These are phyloP conservation scores for Poecilia wingei DNA, from an alignment of 2,797 vertebrate species.

Conservation along the genomic window DNA sequence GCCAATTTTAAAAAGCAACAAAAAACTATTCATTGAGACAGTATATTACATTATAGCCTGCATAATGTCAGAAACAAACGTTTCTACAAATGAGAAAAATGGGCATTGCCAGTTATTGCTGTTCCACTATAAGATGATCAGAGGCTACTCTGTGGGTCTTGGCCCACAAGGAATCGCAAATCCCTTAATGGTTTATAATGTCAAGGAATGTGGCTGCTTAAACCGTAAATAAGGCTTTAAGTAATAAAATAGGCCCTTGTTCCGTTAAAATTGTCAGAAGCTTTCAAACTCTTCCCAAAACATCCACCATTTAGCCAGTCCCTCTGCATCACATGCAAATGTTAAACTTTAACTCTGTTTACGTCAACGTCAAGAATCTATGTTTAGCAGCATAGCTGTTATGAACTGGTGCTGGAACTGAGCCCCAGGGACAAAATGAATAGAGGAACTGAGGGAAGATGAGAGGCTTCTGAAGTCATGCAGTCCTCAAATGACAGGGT, in stretches of 20 bases:
- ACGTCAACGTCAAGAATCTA: slow-evolving; percentile 39
- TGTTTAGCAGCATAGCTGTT: slow-evolving; percentile 53
- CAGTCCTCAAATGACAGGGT: slow-evolving; percentile 56
- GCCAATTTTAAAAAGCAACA: slow-evolving; percentile 11
- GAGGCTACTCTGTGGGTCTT: slow-evolving; percentile 23
- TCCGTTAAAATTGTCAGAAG: slow-evolving; percentile 6
- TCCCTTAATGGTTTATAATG: slow-evolving; percentile 62
- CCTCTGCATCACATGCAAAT: slow-evolving; percentile 32
- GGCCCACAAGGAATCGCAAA: slow-evolving; percentile 29
- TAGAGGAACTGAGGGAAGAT: slow-evolving; percentile 45
- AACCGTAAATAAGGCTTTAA: slow-evolving; percentile 37
- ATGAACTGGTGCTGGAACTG: slow-evolving; percentile 38
- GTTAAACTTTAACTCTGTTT: slow-evolving; percentile 39
- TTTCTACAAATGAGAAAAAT: slow-evolving; percentile 10
- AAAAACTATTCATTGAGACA: not conserved
- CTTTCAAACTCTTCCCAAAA: slow-evolving; percentile 14
- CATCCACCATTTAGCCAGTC: slow-evolving; percentile 13
- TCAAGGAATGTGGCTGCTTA: slow-evolving; percentile 48
- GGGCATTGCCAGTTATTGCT: slow-evolving; percentile 15
- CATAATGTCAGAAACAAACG: slow-evolving; percentile 27
- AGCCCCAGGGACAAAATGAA: slow-evolving; percentile 45
- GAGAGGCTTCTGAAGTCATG: slow-evolving; percentile 52
- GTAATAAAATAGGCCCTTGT: slow-evolving; percentile 26
- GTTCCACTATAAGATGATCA: slow-evolving; percentile 26
- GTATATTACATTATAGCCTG: slow-evolving; percentile 9